Conservation (phyloP, 2,113 vertebrate species). For the Peromyscus polionotus region DNA sequence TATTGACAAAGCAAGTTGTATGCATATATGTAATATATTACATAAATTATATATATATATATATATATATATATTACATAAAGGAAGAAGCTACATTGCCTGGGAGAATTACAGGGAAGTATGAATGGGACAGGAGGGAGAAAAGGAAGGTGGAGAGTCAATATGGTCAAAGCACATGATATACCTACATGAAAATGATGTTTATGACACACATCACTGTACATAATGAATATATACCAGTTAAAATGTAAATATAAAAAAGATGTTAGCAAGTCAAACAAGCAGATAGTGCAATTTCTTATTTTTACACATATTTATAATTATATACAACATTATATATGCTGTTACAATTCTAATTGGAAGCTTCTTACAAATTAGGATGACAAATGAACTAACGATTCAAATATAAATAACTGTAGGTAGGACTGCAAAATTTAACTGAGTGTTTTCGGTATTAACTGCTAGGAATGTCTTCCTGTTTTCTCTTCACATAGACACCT, state of each 20-base stretch:
- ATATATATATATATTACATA: not conserved
- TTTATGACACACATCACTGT: not conserved
- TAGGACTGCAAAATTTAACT: conserved; percentile 15
- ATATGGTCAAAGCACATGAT: not conserved
- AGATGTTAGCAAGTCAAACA: not conserved
- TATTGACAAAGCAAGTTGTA: not conserved
- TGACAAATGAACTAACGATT: conserved; percentile 60
- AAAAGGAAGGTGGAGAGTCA: not conserved
- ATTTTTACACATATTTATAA: not conserved
- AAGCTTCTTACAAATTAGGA: conserved; percentile 17
- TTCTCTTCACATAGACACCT: not conserved
- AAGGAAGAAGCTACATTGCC: not conserved
- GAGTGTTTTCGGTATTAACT: conserved; percentile 43
- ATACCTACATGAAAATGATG: not conserved
- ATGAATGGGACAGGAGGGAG: not conserved
- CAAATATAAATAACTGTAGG: conserved; percentile 45
- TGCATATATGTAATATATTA: too few species aligned
- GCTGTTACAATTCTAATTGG: not conserved
- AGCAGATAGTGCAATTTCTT: conserved; percentile 20
- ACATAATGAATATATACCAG: not conserved
- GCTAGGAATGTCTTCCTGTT: not conserved
- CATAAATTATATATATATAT: too few species aligned
- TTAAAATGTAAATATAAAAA: not conserved
- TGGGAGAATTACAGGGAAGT: not conserved
- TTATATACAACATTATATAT: conserved; percentile 1